Evolutionary conservation across 2,888 invertebrate genomes (phyloP).

Genomic region (Drosophila lutescens): DNA sequence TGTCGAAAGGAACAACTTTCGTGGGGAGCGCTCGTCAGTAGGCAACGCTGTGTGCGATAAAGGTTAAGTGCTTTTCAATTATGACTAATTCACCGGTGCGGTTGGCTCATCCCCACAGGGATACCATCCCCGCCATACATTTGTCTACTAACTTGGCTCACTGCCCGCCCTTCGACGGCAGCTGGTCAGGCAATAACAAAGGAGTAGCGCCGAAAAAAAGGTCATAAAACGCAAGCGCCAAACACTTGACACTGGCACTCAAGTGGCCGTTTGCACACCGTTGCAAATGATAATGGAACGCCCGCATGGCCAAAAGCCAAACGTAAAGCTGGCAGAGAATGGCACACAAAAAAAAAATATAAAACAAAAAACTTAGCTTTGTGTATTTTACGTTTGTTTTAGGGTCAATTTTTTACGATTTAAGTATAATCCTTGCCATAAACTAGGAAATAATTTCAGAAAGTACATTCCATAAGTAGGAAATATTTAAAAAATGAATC

Average conservation of each 20-base stretch:
- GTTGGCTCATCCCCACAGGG: slow-evolving; percentile 28
- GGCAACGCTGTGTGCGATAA: slow-evolving; percentile 45
- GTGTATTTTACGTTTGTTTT: no score
- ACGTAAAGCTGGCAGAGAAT: background rate
- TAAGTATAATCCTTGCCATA: background rate
- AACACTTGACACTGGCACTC: slow-evolving; percentile 70
- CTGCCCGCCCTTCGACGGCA: slow-evolving; percentile 43
- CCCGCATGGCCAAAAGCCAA: slow-evolving; percentile 58
- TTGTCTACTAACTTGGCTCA: slow-evolving; percentile 21
- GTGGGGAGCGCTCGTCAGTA: slow-evolving; percentile 48
- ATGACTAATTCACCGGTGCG: slow-evolving; percentile 65
- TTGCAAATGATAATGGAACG: slow-evolving; percentile 55
- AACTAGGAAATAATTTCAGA: background rate
- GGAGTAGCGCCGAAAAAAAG: slow-evolving; percentile 17
- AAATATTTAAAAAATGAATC: no score
- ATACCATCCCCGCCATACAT: background rate
- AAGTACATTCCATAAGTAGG: no score
- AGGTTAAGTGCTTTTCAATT: slow-evolving; percentile 62
- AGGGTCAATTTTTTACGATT: background rate
- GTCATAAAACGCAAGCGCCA: slow-evolving; percentile 62
- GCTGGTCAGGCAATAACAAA: slow-evolving; percentile 37
- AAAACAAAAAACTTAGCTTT: background rate
- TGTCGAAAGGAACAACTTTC: slow-evolving; percentile 23
- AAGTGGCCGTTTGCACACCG: slow-evolving; percentile 70
- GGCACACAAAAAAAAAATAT: background rate